phyloP scores from a whole-genome alignment of 2,113 vertebrate genomes.

The Pao palembangensis region DNA sequence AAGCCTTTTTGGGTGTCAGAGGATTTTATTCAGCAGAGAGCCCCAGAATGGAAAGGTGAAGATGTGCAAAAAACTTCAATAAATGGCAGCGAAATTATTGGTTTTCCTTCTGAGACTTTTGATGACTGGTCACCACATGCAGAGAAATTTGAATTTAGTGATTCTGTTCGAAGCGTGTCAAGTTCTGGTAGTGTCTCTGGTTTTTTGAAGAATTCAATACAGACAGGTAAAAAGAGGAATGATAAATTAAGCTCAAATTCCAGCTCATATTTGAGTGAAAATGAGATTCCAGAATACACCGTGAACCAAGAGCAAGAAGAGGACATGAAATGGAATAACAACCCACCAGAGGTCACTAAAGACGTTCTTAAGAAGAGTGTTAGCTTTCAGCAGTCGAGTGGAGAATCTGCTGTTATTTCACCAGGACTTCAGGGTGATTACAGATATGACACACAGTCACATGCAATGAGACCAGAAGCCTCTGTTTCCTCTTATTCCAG shows the following conservation, averaged over 20 bases:
- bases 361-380: not conserved
- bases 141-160: slow-evolving; percentile 75
- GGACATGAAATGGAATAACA: not conserved
- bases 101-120: slow-evolving; percentile 51
- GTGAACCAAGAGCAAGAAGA: slow-evolving; percentile 49
- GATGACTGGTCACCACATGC: slow-evolving; percentile 42
- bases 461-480: slow-evolving; percentile 2
- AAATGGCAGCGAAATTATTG: slow-evolving; percentile 16
- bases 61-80: slow-evolving; percentile 18
- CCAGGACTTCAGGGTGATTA: not conserved
- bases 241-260: slow-evolving; percentile 37
- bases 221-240: slow-evolving; percentile 15
- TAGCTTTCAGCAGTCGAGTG: not conserved
- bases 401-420: not conserved
- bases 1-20: slow-evolving; percentile 1
- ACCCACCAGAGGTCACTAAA: not conserved
- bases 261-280: slow-evolving; percentile 58
- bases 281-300: slow-evolving; percentile 52
- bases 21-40: slow-evolving; percentile 45
- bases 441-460: not conserved
- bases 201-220: slow-evolving; percentile 35
- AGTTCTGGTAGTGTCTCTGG: slow-evolving; percentile 41
- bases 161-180: slow-evolving; percentile 53
- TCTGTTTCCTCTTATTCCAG: slow-evolving; percentile 30
- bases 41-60: slow-evolving; percentile 3